Conservation (phyloP, 2,888 invertebrate species). For the Lottia gigantea region DNA sequence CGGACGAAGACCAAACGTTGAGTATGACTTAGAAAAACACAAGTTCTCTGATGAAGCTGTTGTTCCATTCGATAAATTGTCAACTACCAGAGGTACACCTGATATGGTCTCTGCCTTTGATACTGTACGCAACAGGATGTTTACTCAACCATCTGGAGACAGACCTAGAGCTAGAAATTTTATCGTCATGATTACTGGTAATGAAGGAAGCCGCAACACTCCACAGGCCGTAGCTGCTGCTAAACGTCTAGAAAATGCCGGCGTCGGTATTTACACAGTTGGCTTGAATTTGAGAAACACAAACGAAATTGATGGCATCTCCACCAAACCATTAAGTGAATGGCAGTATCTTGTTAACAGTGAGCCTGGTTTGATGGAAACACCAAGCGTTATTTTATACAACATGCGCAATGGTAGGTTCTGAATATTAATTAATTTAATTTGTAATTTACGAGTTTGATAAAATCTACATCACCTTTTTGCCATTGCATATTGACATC, state of each 20-base stretch:
- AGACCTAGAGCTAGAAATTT: slow-evolving; percentile 48
- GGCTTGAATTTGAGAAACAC: slow-evolving; percentile 46
- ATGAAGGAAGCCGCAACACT: slow-evolving; percentile 34
- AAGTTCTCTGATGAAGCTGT: slow-evolving; percentile 33
- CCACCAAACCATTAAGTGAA: slow-evolving; percentile 22
- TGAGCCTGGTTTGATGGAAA: neutral
- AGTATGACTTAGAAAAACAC: slow-evolving; percentile 44
- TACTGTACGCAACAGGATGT: slow-evolving; percentile 43
- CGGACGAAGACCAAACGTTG: slow-evolving; percentile 28
- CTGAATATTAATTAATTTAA: neutral
- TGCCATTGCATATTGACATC: no score
- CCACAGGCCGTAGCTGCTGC: slow-evolving; percentile 31
- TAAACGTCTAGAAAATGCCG: slow-evolving; percentile 10
- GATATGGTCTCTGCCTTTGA: slow-evolving; percentile 56
- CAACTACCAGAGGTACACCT: slow-evolving; percentile 33
- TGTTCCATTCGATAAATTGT: slow-evolving; percentile 21
- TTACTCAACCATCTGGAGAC: slow-evolving; percentile 48
- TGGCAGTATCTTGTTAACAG: slow-evolving; percentile 14
- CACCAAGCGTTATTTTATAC: neutral
- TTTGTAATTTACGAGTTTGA: no score
- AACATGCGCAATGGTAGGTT: slow-evolving; percentile 12
- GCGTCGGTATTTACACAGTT: slow-evolving; percentile 46
- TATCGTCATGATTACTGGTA: slow-evolving; percentile 52
- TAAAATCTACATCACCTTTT: no score
- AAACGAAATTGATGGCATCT: slow-evolving; percentile 28